Evolutionary conservation across 1,140 invertebrate genomes (phyloP), one percentile per base, ranked within the genome.

Genomic region (Scaptodrosophila lebanonensis): DNA sequence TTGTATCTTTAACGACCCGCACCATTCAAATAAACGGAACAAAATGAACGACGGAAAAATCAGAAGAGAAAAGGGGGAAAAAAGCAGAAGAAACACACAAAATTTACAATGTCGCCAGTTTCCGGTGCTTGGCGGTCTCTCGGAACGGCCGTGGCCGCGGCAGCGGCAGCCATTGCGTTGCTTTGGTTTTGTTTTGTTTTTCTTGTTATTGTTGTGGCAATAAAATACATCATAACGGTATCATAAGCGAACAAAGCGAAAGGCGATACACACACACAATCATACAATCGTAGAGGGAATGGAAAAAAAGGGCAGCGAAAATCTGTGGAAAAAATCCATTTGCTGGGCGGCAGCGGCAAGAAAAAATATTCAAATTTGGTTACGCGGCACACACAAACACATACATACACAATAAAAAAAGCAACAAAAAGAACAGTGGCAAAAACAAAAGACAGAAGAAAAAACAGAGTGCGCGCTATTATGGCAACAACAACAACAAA

Each of bases 221-320:
- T 82, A 82, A 82, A 82, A 82, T 82, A 82, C 75, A 82, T 82
- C 75, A 82, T 82, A 82, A 82, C 75, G 75, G 75, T 82, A 82
- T 82, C 75, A 82, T 82, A 82, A 82, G 76, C 75, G 68, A 76
- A 76, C 71, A 76, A 76, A 76, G 70, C 70, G 59, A 63, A 63
- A 45, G 59, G 59, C 59, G 70, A 73, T 73, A 73, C 65, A 68
- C 44, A 53, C 60, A 51, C 27, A 68, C 27, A 22, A 17, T 38
- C 39, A 66, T 51, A 51, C 30, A 59, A 40, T 56, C 53, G 51
- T 43, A 67, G 45, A 33, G 39, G 57, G 30, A 39, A 47, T 11
- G 17, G 15, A 50, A 39, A 39, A 30, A 66, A 82, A 76, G 56
- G 66, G 66, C 66, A 67, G 68, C 63, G 66, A 71, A 83, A 83